A percentile compares a stretch with the other conserved stretches of the same genome.
Conservation (phyloP, 2,888 invertebrate species). For the Athetis lepigone region DNA sequence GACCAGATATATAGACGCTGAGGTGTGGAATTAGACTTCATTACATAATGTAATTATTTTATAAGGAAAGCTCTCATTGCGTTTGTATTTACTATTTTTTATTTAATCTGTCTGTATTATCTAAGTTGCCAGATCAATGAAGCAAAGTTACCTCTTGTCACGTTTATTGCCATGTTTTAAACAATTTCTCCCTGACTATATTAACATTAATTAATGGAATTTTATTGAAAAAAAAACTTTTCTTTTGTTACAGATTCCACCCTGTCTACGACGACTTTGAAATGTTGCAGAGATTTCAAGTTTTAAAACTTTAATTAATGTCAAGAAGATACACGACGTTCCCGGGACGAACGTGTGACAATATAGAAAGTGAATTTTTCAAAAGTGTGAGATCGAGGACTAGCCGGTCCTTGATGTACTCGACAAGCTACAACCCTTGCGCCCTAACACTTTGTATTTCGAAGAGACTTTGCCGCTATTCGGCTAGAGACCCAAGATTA, state of each 20-base stretch:
- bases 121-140: background rate
- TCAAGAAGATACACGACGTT: constrained; percentile 80
- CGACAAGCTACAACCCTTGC: constrained; percentile 88
- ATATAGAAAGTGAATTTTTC: constrained; percentile 85
- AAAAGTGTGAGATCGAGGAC: constrained; percentile 88
- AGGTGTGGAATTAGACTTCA: too few relatives aligned
- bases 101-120: too few relatives aligned
- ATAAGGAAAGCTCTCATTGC: too few relatives aligned
- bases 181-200: background rate
- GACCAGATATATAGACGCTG: too few relatives aligned
- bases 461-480: constrained; percentile 87
- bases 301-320: constrained; percentile 87
- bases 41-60: too few relatives aligned
- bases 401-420: constrained; percentile 90
- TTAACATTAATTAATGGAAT: too few relatives aligned
- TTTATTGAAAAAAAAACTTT: too few relatives aligned
- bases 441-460: constrained; percentile 87
- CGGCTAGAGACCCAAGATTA: constrained; percentile 91
- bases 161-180: constrained; percentile 4
- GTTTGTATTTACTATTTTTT: too few relatives aligned
- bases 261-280: constrained; percentile 73
- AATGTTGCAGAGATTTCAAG: constrained; percentile 80
- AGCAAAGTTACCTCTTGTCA: background rate
- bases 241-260: constrained; percentile 83
- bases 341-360: constrained; percentile 76